A percentile compares a stretch with the other conserved stretches of the same genome.
These are phyloP conservation scores for Ciconia maguari DNA, from an alignment of 2,113 vertebrate species.

Conservation along the genomic window DNA sequence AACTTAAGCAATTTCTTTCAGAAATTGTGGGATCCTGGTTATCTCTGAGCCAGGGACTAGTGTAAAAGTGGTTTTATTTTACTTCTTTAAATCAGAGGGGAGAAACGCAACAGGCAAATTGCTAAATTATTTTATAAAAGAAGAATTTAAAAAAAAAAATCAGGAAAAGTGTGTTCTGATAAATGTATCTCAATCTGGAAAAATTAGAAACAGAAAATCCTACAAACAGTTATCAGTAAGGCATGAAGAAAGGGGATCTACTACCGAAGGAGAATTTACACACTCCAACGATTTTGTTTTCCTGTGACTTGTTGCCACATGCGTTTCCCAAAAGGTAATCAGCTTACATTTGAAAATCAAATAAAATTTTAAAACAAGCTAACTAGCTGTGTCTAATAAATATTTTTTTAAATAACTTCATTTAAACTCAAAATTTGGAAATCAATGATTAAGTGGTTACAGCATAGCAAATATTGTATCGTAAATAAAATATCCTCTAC, in stretches of 20 bases:
- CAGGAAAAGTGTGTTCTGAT: not conserved
- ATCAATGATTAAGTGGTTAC: not conserved
- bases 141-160: not conserved
- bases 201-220: not conserved
- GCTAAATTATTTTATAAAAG: not conserved
- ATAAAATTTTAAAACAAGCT: conserved; percentile 10
- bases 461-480: not conserved
- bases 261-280: not conserved
- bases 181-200: not conserved
- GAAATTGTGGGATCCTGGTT: not conserved
- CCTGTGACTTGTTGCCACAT: not conserved
- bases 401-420: conserved; percentile 39
- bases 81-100: not conserved
- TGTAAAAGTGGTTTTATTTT: not conserved
- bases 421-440: not conserved
- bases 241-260: not conserved
- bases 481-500: conserved; percentile 39
- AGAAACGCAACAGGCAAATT: not conserved
- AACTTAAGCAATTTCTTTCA: not conserved
- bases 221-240: not conserved
- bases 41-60: not conserved
- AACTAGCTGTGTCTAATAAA: conserved; percentile 46
- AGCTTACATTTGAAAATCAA: not conserved
- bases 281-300: not conserved
- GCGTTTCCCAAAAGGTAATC: conserved; percentile 14